A percentile compares a stretch with the other conserved stretches of the same genome.
phyloP scores from a whole-genome alignment of 92 coral and sea anemone genomes.

The Epizoanthus rinbou region DNA sequence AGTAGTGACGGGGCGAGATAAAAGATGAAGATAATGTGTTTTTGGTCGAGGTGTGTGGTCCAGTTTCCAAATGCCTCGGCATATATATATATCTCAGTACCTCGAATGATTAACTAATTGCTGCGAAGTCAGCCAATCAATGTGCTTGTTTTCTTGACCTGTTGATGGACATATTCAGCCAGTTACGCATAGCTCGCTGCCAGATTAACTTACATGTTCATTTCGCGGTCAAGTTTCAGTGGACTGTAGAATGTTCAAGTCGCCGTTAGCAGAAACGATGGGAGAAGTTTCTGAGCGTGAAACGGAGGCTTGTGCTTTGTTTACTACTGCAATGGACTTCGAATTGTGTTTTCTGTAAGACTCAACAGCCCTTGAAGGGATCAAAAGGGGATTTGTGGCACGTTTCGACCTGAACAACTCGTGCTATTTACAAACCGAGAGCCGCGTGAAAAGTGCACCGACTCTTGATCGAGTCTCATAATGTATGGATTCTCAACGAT shows the following conservation, averaged over 20 bases:
- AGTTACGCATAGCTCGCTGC: conserved; percentile 15
- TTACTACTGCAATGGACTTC: neutral
- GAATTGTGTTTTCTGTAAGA: conserved; percentile 20
- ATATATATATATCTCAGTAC: conserved; percentile 14
- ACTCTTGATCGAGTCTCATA: conserved; percentile 3
- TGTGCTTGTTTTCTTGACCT: too few relatives aligned
- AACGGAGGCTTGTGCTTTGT: conserved; percentile 9
- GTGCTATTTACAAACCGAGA: neutral
- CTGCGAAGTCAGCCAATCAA: conserved; percentile 47
- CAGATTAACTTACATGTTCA: conserved; percentile 39
- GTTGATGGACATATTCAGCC: too few relatives aligned
- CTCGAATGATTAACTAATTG: conserved; percentile 43
- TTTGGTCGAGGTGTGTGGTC: conserved; percentile 63
- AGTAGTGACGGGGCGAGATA: conserved; percentile 56
- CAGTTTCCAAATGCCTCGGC: conserved; percentile 14
- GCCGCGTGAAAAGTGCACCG: conserved; percentile 54
- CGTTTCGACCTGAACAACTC: neutral
- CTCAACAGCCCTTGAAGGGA: neutral
- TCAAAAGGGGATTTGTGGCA: neutral
- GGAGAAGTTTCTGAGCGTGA: conserved; percentile 16
- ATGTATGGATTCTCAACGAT: conserved; percentile 49
- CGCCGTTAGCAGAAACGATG: conserved; percentile 7
- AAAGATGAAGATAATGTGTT: conserved; percentile 40
- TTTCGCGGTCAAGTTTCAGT: conserved; percentile 40
- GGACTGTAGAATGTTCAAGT: conserved; percentile 5